Conservation (phyloP, 2,888 invertebrate species). For the Clepsis dumicolana region DNA sequence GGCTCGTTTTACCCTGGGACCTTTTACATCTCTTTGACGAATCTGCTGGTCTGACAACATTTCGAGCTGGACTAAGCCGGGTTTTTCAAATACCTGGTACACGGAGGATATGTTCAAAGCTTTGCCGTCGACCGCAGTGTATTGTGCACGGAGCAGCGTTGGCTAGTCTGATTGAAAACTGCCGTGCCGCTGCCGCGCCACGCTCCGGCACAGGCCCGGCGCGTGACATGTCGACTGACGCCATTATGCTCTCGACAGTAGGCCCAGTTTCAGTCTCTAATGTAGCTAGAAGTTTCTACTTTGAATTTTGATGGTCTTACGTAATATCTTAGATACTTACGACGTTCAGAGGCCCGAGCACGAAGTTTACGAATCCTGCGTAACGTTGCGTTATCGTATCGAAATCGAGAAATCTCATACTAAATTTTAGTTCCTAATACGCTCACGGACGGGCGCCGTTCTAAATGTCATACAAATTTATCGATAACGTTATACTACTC, state of each 20-base stretch:
- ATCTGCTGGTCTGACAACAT: slow-evolving; percentile 45
- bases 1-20: slow-evolving; percentile 1
- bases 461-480: no score
- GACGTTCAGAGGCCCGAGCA: no score
- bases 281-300: no score
- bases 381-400: no score
- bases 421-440: no score
- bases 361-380: no score
- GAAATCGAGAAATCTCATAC: no score
- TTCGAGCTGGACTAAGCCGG: slow-evolving; percentile 55
- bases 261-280: no score
- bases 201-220: background rate
- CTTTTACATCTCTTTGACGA: slow-evolving; percentile 45
- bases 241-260: background rate
- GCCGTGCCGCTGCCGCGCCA: background rate
- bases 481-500: no score
- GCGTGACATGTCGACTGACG: background rate
- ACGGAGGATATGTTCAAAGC: slow-evolving; percentile 67
- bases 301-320: no score
- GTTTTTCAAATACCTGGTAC: slow-evolving; percentile 55
- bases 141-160: slow-evolving; percentile 49
- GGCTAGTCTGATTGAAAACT: slow-evolving; percentile 52
- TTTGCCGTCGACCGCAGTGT: slow-evolving; percentile 71
- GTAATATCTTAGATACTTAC: no score
- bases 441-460: no score